Percentiles rank a stretch among this genome's conserved stretches.
phyloP scores from a whole-genome alignment of 2,113 vertebrate genomes.

The Fulmarus glacialis region DNA sequence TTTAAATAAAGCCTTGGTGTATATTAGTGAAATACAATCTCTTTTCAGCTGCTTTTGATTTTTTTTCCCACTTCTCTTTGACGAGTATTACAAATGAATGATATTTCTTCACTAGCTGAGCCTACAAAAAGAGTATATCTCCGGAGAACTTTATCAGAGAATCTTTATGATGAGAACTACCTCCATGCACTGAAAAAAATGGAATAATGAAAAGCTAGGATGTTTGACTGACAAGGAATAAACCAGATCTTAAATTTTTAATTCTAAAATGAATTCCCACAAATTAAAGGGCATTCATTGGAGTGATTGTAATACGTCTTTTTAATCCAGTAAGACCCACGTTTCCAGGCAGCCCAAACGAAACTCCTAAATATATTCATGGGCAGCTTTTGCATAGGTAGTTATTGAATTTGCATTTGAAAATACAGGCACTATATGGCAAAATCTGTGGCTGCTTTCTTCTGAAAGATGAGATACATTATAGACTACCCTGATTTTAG shows the following conservation, averaged over 20 bases:
- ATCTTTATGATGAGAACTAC: slow-evolving; percentile 32
- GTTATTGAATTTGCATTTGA: slow-evolving; percentile 39
- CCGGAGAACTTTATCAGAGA: slow-evolving; percentile 55
- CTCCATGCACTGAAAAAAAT: neutral
- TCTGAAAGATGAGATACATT: neutral
- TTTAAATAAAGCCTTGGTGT: slow-evolving; percentile 51
- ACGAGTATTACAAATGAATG: slow-evolving; percentile 50
- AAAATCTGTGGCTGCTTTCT: neutral
- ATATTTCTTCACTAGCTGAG: slow-evolving; percentile 42
- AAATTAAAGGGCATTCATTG: slow-evolving; percentile 12
- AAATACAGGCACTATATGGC: neutral
- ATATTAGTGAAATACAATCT: slow-evolving; percentile 52
- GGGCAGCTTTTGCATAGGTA: slow-evolving; percentile 33
- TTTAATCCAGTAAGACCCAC: neutral
- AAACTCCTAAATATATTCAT: slow-evolving; percentile 1
- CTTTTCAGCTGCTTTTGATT: slow-evolving; percentile 42
- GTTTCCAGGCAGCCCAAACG: neutral
- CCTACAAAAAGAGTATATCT: slow-evolving; percentile 18
- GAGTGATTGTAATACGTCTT: neutral
- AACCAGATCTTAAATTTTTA: slow-evolving; percentile 33
- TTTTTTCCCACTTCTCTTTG: neutral
- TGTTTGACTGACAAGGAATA: slow-evolving; percentile 46
- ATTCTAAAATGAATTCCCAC: neutral
- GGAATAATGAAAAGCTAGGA: slow-evolving; percentile 1
- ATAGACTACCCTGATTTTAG: neutral